These are phyloP conservation scores for Eupelmus urozonus DNA, from an alignment of 2,888 invertebrate genomes.

Conservation along the genomic window DNA sequence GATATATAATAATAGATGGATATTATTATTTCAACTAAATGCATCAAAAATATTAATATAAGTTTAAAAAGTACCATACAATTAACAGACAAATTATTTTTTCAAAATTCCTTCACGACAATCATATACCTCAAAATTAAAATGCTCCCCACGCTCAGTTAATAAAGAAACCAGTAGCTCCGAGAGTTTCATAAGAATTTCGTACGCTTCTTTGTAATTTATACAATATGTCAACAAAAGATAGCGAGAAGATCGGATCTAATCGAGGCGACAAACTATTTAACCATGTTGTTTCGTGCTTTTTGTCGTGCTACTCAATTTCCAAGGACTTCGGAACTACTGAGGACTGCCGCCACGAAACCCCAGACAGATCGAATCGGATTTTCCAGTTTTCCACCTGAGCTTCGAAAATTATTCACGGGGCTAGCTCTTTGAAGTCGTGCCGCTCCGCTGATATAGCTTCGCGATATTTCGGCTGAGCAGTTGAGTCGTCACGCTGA, in stretches of 20 bases:
- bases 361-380: conserved; percentile 54
- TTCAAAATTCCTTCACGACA: no score
- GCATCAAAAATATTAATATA: no score
- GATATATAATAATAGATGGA: no score
- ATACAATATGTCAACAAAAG: conserved; percentile 37
- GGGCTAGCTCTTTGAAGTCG: conserved; percentile 23
- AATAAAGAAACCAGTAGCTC: conserved; percentile 34
- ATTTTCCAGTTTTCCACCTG: conserved; percentile 55
- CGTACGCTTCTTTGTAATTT: conserved; percentile 6
- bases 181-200: conserved; percentile 35
- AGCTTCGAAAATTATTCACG: conserved; percentile 40
- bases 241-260: conserved; percentile 17
- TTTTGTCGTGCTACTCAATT: conserved; percentile 39
- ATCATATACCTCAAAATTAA: no score
- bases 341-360: neutral
- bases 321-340: conserved; percentile 6
- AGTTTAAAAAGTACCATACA: no score
- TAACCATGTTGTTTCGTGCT: conserved; percentile 38
- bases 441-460: conserved; percentile 33
- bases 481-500: conserved; percentile 38
- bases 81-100: no score
- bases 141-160: no score
- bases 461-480: conserved; percentile 17
- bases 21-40: no score
- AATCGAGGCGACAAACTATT: conserved; percentile 50